Percentiles rank a stretch among this genome's conserved stretches.
phyloP scores from a whole-genome alignment of 2,888 invertebrate species.

The Macroteleia sp. region DNA sequence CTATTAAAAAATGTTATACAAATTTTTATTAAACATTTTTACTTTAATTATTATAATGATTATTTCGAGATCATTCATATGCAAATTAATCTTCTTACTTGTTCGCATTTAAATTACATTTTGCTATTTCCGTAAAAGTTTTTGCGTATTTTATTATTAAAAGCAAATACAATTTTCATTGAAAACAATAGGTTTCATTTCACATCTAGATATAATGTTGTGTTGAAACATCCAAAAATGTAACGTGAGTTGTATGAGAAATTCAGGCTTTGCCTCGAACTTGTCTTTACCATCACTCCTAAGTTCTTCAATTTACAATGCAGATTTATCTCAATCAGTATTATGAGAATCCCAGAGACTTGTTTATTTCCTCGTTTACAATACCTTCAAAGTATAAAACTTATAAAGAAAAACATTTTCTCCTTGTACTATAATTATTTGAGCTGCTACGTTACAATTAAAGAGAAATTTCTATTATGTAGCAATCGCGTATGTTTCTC shows the following conservation, averaged over 20 bases:
- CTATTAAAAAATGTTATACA: no score
- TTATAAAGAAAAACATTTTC: constrained; percentile 26
- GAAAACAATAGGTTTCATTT: constrained; percentile 13
- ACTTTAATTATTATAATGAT: no score
- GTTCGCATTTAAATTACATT: no score
- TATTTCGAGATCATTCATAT: no score
- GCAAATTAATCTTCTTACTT: no score
- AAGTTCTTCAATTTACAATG: constrained; percentile 15
- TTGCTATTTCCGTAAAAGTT: constrained; percentile 5
- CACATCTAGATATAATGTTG: not conserved
- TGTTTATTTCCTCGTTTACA: constrained; percentile 30
- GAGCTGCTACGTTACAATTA: not conserved
- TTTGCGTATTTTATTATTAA: constrained; percentile 9
- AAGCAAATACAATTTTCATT: not conserved
- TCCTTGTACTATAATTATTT: constrained; percentile 13
- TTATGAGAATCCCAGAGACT: constrained; percentile 2
- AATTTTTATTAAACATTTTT: no score
- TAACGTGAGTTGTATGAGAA: constrained; percentile 7
- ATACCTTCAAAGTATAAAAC: constrained; percentile 8
- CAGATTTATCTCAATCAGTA: constrained; percentile 21
- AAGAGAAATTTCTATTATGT: constrained; percentile 30
- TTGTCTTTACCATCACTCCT: not conserved
- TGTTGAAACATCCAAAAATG: constrained; percentile 7
- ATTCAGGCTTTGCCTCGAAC: not conserved
- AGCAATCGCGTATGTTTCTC: not conserved